phyloP scores from a whole-genome alignment of 2,888 invertebrate genomes.

The Pyrgus malvae region DNA sequence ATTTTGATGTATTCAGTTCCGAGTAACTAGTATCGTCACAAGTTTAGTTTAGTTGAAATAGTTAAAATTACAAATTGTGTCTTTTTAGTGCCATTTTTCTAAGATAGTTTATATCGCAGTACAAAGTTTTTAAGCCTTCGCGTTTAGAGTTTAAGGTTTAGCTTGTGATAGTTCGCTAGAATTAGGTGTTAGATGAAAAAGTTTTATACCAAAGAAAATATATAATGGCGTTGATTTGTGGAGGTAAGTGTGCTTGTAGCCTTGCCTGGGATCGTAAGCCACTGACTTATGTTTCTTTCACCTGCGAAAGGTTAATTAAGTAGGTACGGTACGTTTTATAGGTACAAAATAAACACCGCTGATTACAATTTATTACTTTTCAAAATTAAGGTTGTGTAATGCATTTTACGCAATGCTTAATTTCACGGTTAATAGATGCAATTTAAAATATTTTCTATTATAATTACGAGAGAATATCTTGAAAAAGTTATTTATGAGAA shows the following conservation, averaged over 20 bases:
- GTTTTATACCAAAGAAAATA: slow-evolving; percentile 42
- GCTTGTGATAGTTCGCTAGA: slow-evolving; percentile 67
- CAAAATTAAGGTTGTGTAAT: slow-evolving; percentile 1
- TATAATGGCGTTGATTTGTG: slow-evolving; percentile 73
- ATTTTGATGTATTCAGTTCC: slow-evolving; percentile 72
- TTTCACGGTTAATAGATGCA: too few species aligned
- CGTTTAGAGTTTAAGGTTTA: slow-evolving; percentile 63
- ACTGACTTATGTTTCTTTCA: slow-evolving; percentile 18
- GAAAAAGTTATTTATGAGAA: not conserved
- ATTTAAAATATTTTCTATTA: too few species aligned
- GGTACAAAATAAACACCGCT: slow-evolving; percentile 5
- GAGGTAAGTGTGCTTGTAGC: slow-evolving; percentile 62
- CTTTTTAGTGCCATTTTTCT: slow-evolving; percentile 79
- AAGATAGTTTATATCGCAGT: slow-evolving; percentile 61
- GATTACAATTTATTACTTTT: slow-evolving; percentile 6
- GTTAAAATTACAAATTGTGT: slow-evolving; percentile 56
- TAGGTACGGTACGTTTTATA: slow-evolving; percentile 11
- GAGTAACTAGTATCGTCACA: slow-evolving; percentile 31
- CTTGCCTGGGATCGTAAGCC: slow-evolving; percentile 38
- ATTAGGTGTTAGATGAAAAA: slow-evolving; percentile 45
- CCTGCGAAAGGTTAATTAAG: slow-evolving; percentile 23
- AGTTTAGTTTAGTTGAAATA: not conserved
- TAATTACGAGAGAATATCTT: too few species aligned
- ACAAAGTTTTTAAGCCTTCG: slow-evolving; percentile 78
- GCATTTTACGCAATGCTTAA: too few species aligned